These are phyloP conservation scores for Pandemis cinnamomeana DNA, from an alignment of 2,888 invertebrate genomes.

Conservation along the genomic window DNA sequence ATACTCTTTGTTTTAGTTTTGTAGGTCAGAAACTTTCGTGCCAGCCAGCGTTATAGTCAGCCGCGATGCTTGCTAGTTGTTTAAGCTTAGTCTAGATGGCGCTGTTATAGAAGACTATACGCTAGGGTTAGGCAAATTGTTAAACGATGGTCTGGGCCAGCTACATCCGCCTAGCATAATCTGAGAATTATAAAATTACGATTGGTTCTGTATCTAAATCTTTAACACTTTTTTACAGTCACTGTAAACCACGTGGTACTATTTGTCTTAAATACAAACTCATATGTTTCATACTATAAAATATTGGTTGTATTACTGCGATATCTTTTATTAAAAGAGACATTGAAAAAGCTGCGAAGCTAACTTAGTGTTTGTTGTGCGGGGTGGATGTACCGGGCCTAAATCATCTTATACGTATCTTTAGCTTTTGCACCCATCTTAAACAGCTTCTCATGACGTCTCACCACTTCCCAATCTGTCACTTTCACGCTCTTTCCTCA, in stretches of 20 bases:
- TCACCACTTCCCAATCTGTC: constrained; percentile 25
- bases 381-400: not conserved
- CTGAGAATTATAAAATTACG: not conserved
- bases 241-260: too few relatives aligned
- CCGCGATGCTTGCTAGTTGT: constrained; percentile 30
- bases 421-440: not conserved
- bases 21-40: not conserved
- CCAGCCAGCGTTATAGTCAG: not conserved
- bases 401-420: not conserved
- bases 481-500: constrained; percentile 25
- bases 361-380: not conserved
- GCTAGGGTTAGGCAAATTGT: not conserved
- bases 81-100: constrained; percentile 31
- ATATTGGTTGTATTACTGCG: not conserved
- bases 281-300: not conserved
- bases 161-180: not conserved
- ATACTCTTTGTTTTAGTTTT: not conserved
- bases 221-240: too few relatives aligned
- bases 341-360: not conserved
- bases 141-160: not conserved
- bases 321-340: not conserved
- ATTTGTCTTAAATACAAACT: too few relatives aligned
- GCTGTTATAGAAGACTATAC: constrained; percentile 16
- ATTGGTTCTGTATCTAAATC: not conserved
- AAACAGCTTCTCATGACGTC: constrained; percentile 19